These are phyloP conservation scores for Calliphora vomitoria DNA, from an alignment of 2,888 invertebrate species.

Conservation along the genomic window DNA sequence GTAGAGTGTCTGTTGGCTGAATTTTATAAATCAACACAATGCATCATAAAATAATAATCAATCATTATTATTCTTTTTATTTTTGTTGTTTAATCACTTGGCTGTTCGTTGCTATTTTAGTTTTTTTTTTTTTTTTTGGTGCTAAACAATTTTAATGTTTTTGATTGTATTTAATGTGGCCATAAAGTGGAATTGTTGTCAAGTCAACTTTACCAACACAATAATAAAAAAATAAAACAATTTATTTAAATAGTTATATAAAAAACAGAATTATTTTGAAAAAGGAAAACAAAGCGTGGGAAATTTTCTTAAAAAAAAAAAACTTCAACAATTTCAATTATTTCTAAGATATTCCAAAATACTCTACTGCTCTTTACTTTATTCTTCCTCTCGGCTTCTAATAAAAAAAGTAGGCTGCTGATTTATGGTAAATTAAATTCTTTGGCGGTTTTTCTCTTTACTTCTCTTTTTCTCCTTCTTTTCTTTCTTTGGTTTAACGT, in stretches of 20 bases:
- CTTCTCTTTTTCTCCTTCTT: slow-evolving; percentile 12
- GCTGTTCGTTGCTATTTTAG: neutral
- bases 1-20: slow-evolving; percentile 13
- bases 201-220: slow-evolving; percentile 15
- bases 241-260: slow-evolving; percentile 14
- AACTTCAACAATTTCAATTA: neutral
- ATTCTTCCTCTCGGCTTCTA: no score
- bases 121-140: neutral
- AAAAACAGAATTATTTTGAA: slow-evolving; percentile 20
- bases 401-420: slow-evolving; percentile 59
- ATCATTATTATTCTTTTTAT: slow-evolving; percentile 57
- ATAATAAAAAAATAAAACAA: neutral
- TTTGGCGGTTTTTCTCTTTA: slow-evolving; percentile 59
- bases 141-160: slow-evolving; percentile 28
- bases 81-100: neutral
- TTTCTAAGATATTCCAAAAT: neutral
- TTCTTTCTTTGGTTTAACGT: slow-evolving; percentile 25
- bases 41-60: slow-evolving; percentile 74
- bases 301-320: slow-evolving; percentile 12
- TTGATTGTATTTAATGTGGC: slow-evolving; percentile 11
- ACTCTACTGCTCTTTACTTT: no score
- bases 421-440: slow-evolving; percentile 76
- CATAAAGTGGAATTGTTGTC: slow-evolving; percentile 52
- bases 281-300: slow-evolving; percentile 25
- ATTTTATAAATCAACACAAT: slow-evolving; percentile 70